Base-by-base conservation (phyloP, 2,797 vertebrate genomes). In the Allobates femoralis region DNA sequence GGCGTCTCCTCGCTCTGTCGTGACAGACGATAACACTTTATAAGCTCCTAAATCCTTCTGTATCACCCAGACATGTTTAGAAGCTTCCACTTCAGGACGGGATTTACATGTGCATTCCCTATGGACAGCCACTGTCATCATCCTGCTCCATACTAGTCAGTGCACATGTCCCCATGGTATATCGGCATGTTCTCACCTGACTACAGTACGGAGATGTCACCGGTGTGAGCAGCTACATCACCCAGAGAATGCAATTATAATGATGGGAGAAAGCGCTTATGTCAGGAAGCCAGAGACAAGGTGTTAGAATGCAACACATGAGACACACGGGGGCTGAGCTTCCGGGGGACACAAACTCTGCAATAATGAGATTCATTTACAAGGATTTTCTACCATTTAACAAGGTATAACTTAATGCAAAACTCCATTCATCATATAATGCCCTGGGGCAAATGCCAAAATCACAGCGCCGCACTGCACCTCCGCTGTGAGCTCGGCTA, bases 161-260 rank as follows among this genome's bases (percentile, higher is more conserved):
- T 41, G 5, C 76, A 18, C 28, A 11, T n/a, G 1, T 1, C 28
- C 21, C 16, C 34, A 10, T 21, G 21, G 8, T n/a, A 32, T 53
- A 51, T 69, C 14, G 3, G 19, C 28, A 7, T 8, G 51, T 30
- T 56, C 28, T 32, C 62, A 69, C 19, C 46, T 55, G 41, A 46
- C 55, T 66, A 19, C 14, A 19, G n/a, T 28, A 21, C 26, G n/a
- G 19, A 60, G 30, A 80, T 66, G 58, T 66, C 58, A 80, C 37
- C 28, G 12, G 18, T n/a, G 28, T 34, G 28, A 78, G 26, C 10
- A 30, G 53, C 75, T 53, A 5, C 51, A 21, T 34, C 26, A 1
- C 19, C 75, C 10, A 16, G 32, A 50, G n/a, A 30, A 51, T 41
- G 28, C 67, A 51, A 81, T 81, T 81, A 81, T 69, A 81, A 34